Percentiles rank a stretch among this genome's conserved stretches.
phyloP scores from a whole-genome alignment of 2,797 vertebrate species.

The Neoniphon sammara region DNA sequence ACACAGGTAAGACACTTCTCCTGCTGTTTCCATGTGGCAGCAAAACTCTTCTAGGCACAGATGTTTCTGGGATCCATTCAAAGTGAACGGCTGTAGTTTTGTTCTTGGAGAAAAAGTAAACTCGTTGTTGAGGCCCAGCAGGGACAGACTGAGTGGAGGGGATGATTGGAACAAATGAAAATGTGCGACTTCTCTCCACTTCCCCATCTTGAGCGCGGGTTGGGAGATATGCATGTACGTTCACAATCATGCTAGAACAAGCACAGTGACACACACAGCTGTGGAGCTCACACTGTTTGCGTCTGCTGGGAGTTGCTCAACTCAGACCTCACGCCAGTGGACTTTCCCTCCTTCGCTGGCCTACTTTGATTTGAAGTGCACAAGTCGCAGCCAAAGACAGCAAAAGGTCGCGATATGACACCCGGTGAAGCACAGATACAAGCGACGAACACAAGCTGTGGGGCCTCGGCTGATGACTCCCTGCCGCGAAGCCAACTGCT shows the following conservation, averaged over 20 bases:
- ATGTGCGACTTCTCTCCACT: conserved; percentile 55
- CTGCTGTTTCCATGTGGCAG: conserved; percentile 18
- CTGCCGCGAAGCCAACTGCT: conserved; percentile 54
- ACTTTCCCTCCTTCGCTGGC: conserved; percentile 57
- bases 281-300: conserved; percentile 57
- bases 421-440: not conserved
- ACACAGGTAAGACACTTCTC: conserved; percentile 79
- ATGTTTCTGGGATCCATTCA: not conserved
- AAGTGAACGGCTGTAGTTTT: not conserved
- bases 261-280: conserved; percentile 60
- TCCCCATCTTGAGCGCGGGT: conserved; percentile 57
- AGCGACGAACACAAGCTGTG: not conserved
- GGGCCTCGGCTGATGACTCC: conserved; percentile 26
- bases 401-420: not conserved
- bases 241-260: conserved; percentile 70
- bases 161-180: conserved; percentile 52
- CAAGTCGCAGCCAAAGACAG: not conserved
- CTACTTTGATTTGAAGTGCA: conserved; percentile 45
- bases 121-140: not conserved
- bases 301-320: conserved; percentile 66
- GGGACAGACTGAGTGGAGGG: conserved; percentile 2
- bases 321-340: conserved; percentile 48
- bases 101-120: not conserved
- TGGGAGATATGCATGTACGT: conserved; percentile 32
- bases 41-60: not conserved